phyloP scores from a whole-genome alignment of 2,113 vertebrate species.

The Atherinomorus stipes region DNA sequence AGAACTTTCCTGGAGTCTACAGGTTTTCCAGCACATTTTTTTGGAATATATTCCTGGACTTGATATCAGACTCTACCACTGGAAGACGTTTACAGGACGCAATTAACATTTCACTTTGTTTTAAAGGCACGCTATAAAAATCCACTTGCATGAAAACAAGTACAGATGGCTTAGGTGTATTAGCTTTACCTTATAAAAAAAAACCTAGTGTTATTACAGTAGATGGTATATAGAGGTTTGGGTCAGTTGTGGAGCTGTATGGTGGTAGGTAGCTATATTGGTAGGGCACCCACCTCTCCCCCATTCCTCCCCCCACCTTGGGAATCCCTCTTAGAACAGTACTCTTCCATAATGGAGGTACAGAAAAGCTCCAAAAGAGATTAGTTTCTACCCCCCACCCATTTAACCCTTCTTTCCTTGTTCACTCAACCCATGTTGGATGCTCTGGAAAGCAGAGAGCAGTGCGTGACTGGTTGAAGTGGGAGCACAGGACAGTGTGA shows the following conservation, averaged over 20 bases:
- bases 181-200: constrained; percentile 69
- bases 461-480: constrained; percentile 32
- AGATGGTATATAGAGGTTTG: constrained; percentile 35
- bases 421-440: constrained; percentile 37
- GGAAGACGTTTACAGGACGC: constrained; percentile 49
- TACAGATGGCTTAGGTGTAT: constrained; percentile 60
- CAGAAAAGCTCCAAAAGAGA: background rate
- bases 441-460: constrained; percentile 40
- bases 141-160: constrained; percentile 72
- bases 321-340: constrained; percentile 25
- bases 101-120: constrained; percentile 47
- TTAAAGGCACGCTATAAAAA: constrained; percentile 63
- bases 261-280: constrained; percentile 42
- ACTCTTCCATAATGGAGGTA: constrained; percentile 46
- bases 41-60: constrained; percentile 35
- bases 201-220: constrained; percentile 36
- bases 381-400: constrained; percentile 17
- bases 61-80: constrained; percentile 27
- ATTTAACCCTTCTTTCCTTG: constrained; percentile 41
- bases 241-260: constrained; percentile 29
- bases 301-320: background rate
- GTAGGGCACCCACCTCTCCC: constrained; percentile 3
- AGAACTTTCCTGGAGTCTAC: constrained; percentile 32
- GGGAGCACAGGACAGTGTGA: constrained; percentile 41
- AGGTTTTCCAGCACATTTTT: constrained; percentile 34